Base-by-base conservation (phyloP, 2,888 invertebrate species). In the Pterostichus madidus region DNA sequence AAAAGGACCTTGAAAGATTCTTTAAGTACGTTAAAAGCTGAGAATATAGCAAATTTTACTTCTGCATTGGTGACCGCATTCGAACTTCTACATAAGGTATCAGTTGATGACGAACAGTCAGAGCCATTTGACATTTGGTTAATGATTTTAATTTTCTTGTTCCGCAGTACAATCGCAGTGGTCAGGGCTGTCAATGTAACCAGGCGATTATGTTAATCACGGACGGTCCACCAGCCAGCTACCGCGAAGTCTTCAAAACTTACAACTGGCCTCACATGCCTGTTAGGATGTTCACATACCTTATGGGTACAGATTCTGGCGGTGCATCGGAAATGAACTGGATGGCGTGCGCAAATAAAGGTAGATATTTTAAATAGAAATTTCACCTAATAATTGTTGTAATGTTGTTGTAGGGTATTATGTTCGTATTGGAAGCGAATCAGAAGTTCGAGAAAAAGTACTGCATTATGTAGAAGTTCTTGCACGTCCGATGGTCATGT, bases 341-440 rank as follows among this genome's bases (percentile, higher is more conserved):
- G 91, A 98, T 99, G 95, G 99, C 99, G 6, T 99, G 99, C 91
- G 94, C 94, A 76, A 99, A 99, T 90, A 98, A 98, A 93, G 99
- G 99, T 96, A 90, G 86, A 82, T 24, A 61, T 31, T 35, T 13
- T n/a, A 32, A 64, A 7, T 10, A 7, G 1, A 32, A 24, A 1
- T 88, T 56, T 61, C 56, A 31, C 7, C 31, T 7, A 59, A 6
- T 35, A n/a, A 64, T n/a, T 35, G 3, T 32, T 71, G 11, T 82
- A 5, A n/a, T 73, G 13, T 52, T 32, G 11, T 10, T 52, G 10
- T 89, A 97, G 97, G 97, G 44, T 97, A 95, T 91, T 96, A 95
- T 91, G 96, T 97, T 35, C 96, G 98, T 87, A 96, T 99, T 86
- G 95, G 96, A 85, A 96, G 95, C 82, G 92, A 95, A 86, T 95